Evolutionary conservation across 2,113 vertebrate genomes (phyloP).

Genomic region (Nibea albiflora): DNA sequence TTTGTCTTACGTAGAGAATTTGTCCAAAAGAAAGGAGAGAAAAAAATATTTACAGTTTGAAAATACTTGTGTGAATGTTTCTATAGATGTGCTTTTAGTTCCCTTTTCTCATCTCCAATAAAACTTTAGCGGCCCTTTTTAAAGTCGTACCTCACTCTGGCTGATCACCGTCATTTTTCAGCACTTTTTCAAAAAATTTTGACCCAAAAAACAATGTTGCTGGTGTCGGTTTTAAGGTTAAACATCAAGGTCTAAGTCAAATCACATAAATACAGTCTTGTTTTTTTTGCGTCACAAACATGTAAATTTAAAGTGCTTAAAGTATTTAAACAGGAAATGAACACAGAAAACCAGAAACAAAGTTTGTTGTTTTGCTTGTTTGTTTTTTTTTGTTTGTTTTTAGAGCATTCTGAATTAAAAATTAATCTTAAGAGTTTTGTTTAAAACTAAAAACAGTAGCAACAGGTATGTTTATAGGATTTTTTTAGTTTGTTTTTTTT

Average conservation of each 20-base stretch:
- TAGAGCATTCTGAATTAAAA: too few relatives aligned
- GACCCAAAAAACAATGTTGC: background rate
- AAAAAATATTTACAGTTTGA: constrained; percentile 75
- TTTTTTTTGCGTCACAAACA: background rate
- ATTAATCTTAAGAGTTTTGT: too few relatives aligned
- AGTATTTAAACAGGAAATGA: background rate
- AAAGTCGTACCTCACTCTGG: constrained; percentile 33
- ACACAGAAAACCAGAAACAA: too few relatives aligned
- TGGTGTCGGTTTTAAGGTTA: background rate
- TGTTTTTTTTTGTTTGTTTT: too few relatives aligned
- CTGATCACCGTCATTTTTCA: background rate
- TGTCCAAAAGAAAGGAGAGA: constrained; percentile 28
- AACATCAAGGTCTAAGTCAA: background rate
- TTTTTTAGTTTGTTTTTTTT: too few relatives aligned
- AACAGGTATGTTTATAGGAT: too few relatives aligned
- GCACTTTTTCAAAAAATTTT: background rate
- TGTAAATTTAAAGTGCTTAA: constrained; percentile 27
- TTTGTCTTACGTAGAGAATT: constrained; percentile 56
- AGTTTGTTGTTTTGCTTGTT: background rate
- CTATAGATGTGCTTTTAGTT: constrained; percentile 65
- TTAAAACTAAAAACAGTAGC: too few relatives aligned
- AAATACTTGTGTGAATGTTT: constrained; percentile 61
- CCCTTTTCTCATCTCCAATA: constrained; percentile 46
- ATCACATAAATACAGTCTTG: background rate
- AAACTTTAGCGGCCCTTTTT: constrained; percentile 59